Percentiles rank a stretch among this genome's conserved stretches.
Conservation (phyloP, 1,140 invertebrate genomes). For the Pseudachorutes palmiensis region DNA sequence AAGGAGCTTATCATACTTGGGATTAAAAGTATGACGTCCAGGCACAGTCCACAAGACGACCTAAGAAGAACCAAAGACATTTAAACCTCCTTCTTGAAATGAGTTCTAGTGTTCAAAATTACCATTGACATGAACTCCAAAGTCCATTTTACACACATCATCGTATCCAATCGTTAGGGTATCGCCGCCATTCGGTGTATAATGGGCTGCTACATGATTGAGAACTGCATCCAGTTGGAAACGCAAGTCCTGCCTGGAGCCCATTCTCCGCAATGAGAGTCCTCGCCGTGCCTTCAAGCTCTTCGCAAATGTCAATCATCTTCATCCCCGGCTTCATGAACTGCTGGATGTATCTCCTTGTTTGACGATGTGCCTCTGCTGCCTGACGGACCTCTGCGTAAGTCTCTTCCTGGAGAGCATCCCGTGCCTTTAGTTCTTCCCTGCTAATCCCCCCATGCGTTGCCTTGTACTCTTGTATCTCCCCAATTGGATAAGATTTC, state of each 20-base stretch:
- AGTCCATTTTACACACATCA: conserved; percentile 99
- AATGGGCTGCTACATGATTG: conserved; percentile 98
- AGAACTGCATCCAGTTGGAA: conserved; percentile 94
- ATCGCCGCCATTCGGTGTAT: conserved; percentile 98
- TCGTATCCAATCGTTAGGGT: conserved; percentile 87
- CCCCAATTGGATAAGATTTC: conserved; percentile 64
- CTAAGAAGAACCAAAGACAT: conserved; percentile 41
- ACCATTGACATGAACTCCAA: conserved; percentile 98
- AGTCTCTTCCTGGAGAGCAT: conserved; percentile 17
- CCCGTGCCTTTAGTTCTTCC: conserved; percentile 70
- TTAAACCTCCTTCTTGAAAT: neutral
- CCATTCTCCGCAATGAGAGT: conserved; percentile 91
- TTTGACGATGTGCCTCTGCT: conserved; percentile 92
- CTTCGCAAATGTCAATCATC: conserved; percentile 98
- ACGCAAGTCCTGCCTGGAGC: conserved; percentile 90
- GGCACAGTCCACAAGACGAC: conserved; percentile 97
- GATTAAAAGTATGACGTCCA: conserved; percentile 95
- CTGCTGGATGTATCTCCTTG: conserved; percentile 67
- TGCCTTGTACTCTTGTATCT: conserved; percentile 67
- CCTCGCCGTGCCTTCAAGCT: conserved; percentile 83
- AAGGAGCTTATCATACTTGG: conserved; percentile 89
- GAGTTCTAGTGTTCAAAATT: neutral
- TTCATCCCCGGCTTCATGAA: conserved; percentile 97
- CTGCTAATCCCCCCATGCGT: conserved; percentile 67
- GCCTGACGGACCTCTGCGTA: conserved; percentile 57